Percentiles rank a stretch among this genome's conserved stretches.
Evolutionary conservation across 2,113 vertebrate genomes (phyloP).

Genomic region (Cricetomys ansorgei): DNA sequence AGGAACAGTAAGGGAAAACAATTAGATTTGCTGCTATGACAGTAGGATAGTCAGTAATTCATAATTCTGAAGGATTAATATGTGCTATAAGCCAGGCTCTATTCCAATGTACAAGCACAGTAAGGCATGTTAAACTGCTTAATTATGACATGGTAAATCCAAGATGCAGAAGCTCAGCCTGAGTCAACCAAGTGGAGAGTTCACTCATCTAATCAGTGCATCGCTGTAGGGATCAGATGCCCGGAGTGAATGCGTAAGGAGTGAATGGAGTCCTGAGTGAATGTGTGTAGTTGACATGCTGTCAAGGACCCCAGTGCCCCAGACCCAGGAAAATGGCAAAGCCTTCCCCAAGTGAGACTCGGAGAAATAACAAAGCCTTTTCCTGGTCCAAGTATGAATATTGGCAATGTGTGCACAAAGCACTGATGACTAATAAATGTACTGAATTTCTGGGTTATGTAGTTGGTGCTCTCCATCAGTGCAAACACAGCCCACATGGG

Average conservation of each 20-base stretch:
- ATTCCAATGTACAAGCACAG: background rate
- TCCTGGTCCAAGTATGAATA: background rate
- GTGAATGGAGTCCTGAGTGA: too few relatives aligned
- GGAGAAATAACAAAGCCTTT: background rate
- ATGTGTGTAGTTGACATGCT: background rate
- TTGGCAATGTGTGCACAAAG: background rate
- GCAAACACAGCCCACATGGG: too few relatives aligned
- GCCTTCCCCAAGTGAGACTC: background rate
- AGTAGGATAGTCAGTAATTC: background rate
- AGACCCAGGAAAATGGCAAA: background rate
- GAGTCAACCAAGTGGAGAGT: background rate
- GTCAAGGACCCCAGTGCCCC: background rate
- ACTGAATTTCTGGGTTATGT: background rate
- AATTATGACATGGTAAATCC: background rate
- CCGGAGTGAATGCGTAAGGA: background rate
- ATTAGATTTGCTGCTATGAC: background rate
- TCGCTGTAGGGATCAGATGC: background rate
- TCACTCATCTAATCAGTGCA: background rate
- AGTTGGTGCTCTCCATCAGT: background rate
- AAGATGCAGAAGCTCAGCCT: slow-evolving; percentile 22
- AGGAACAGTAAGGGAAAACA: background rate
- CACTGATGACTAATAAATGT: background rate
- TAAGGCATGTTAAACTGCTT: background rate
- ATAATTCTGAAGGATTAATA: background rate
- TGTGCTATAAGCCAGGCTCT: background rate